Base-by-base conservation (phyloP, 2,888 invertebrate species). In the Prenolepis imparis region DNA sequence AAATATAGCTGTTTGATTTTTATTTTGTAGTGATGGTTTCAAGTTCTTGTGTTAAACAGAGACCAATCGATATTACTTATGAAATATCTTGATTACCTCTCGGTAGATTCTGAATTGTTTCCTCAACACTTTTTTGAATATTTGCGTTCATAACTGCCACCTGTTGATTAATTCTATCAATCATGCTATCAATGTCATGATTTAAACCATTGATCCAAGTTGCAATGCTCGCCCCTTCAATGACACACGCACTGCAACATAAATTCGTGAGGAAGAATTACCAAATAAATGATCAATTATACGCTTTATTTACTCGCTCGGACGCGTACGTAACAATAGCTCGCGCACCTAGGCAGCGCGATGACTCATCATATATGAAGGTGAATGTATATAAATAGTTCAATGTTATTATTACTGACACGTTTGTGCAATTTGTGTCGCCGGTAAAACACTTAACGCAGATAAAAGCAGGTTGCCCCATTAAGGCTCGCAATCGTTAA, bases 131-230 rank as follows among this genome's bases (percentile, higher is more conserved):
- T 52, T n/a, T n/a, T 48, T 48, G 18, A 48, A 48, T n/a, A 28
- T 67, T 1, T 3, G 82, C 70, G 9, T 87, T 90, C 41, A 90
- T 9, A 0, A 82, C 81, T 0, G 85, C 75, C 3, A 92, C 85
- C 12, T 90, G 83, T 44, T 91, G 86, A 48, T 92, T 86, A 39
- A 48, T 48, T 48, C 89, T 82, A 3, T 57, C 32, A 24, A 73
- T 87, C 67, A 90, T 48, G 6, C 66, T 15, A 5, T 82, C 52
- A 15, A 92, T 78, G 24, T 66, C 80, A 11, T 64, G 24, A 8
- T 82, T 57, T 28, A 2, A 92, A 80, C 4, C 85, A 1, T 3
- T 48, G 21, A 83, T 1, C 90, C 91, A 90, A 48, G 87, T 73
- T 0, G 61, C 48, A 0, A 8, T 28, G 39, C 24, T 8, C 3